phyloP scores from a whole-genome alignment of 2,113 vertebrate genomes.

The Calypte anna region DNA sequence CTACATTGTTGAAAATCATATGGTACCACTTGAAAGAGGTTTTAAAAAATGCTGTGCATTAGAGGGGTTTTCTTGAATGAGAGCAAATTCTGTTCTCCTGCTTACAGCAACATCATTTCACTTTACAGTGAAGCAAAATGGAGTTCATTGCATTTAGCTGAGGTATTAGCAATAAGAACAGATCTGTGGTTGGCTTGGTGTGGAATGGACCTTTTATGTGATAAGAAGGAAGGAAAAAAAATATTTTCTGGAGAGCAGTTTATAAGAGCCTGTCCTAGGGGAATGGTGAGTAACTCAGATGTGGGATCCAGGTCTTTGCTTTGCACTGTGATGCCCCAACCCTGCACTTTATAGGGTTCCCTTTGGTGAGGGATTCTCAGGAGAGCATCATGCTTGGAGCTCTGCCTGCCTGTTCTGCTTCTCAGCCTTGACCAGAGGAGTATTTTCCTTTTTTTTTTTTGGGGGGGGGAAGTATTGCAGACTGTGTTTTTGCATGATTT shows the following conservation, averaged over 20 bases:
- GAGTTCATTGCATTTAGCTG: not conserved
- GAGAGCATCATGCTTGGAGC: not conserved
- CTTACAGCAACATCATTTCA: not conserved
- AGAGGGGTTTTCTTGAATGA: not conserved
- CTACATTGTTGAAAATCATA: not conserved
- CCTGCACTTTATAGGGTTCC: not conserved
- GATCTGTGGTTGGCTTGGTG: not conserved
- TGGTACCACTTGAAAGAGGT: not conserved
- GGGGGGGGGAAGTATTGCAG: not conserved
- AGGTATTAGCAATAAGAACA: not conserved
- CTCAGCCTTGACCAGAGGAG: not conserved
- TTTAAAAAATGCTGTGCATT: not conserved
- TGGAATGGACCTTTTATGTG: not conserved
- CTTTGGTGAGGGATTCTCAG: not conserved
- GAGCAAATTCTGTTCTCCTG: not conserved
- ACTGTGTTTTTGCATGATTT: not conserved
- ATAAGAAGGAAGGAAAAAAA: not conserved
- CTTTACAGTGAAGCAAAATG: not conserved
- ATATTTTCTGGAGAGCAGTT: not conserved
- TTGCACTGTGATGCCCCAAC: not conserved
- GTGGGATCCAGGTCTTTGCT: not conserved
- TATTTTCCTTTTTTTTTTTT: not conserved
- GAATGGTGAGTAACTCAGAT: not conserved
- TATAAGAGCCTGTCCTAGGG: not conserved
- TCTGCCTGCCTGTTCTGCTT: not conserved